Percentiles rank a stretch among this genome's conserved stretches.
Evolutionary conservation across 2,888 invertebrate genomes (phyloP).

Genomic region (Hemicrepidius hirtus): DNA sequence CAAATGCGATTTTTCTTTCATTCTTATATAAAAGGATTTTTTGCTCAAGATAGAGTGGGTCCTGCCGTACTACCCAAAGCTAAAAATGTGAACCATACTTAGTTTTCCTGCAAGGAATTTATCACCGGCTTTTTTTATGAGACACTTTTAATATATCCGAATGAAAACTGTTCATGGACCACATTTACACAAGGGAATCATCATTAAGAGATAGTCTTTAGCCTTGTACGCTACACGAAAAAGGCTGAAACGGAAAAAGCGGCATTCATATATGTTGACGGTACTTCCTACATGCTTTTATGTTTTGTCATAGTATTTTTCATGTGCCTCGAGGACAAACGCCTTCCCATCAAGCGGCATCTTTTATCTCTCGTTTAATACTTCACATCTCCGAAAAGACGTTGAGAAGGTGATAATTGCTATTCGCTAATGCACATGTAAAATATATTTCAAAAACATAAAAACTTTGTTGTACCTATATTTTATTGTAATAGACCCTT

Average conservation of each 20-base stretch:
- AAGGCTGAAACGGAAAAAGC: conserved; percentile 65
- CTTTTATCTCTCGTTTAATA: conserved; percentile 70
- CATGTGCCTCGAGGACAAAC: conserved; percentile 66
- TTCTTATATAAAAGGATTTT: conserved; percentile 65
- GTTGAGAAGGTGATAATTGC: conserved; percentile 69
- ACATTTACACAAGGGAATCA: conserved; percentile 58
- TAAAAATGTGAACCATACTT: conserved; percentile 61
- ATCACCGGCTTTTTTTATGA: conserved; percentile 57
- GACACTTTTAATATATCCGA: conserved; percentile 57
- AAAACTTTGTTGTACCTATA: not conserved
- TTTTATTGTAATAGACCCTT: too few species aligned
- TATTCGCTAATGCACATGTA: conserved; percentile 65
- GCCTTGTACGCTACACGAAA: conserved; percentile 62
- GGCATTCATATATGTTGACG: conserved; percentile 65
- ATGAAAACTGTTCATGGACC: conserved; percentile 58
- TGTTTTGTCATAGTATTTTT: conserved; percentile 67
- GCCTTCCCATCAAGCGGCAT: conserved; percentile 66
- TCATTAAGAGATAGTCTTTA: conserved; percentile 63
- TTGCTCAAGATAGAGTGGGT: conserved; percentile 61
- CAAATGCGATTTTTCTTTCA: conserved; percentile 70
- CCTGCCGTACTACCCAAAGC: conserved; percentile 59
- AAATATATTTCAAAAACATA: not conserved
- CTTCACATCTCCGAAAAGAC: conserved; percentile 67
- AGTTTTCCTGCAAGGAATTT: conserved; percentile 59
- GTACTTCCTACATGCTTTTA: conserved; percentile 67